These are phyloP conservation scores for Solenopsis invicta DNA, from an alignment of 1,140 invertebrate genomes.

Conservation along the genomic window DNA sequence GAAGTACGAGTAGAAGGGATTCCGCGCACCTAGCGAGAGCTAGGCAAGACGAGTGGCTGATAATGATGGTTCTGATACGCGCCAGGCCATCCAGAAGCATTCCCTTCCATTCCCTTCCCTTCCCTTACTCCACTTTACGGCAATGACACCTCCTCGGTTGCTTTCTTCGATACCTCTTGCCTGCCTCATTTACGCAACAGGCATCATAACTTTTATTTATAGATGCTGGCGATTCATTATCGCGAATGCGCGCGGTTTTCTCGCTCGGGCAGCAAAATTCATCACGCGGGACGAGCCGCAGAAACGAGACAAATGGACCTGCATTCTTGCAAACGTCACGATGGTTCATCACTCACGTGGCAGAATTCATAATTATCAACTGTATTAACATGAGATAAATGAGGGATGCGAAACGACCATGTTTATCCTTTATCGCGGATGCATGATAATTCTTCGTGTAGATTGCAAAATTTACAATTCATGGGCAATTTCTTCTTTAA, in stretches of 20 bases:
- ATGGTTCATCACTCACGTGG: constrained; percentile 38
- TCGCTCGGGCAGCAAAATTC: constrained; percentile 36
- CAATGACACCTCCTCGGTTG: constrained; percentile 19
- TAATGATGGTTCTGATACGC: constrained; percentile 48
- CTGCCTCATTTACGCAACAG: constrained; percentile 41
- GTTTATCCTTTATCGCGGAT: not conserved
- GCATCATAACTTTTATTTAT: constrained; percentile 44
- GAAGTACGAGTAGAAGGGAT: constrained; percentile 44
- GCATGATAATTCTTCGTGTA: not conserved
- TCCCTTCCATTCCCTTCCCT: too few species aligned
- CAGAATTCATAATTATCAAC: constrained; percentile 50
- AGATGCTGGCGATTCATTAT: constrained; percentile 44
- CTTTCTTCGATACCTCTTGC: not conserved
- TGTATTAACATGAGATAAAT: constrained; percentile 41
- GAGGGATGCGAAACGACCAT: not conserved
- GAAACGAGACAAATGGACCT: constrained; percentile 49
- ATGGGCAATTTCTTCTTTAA: not conserved
- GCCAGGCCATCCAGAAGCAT: not conserved
- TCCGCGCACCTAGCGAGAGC: not conserved
- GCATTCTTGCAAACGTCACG: constrained; percentile 56
- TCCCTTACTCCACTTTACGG: constrained; percentile 15
- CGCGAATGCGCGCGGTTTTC: constrained; percentile 33
- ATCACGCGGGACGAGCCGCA: constrained; percentile 37
- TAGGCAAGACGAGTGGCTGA: constrained; percentile 10
- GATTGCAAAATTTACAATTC: not conserved